phyloP scores from a whole-genome alignment of 1,140 invertebrate genomes.

The Phymorhynchus buccinoides region DNA sequence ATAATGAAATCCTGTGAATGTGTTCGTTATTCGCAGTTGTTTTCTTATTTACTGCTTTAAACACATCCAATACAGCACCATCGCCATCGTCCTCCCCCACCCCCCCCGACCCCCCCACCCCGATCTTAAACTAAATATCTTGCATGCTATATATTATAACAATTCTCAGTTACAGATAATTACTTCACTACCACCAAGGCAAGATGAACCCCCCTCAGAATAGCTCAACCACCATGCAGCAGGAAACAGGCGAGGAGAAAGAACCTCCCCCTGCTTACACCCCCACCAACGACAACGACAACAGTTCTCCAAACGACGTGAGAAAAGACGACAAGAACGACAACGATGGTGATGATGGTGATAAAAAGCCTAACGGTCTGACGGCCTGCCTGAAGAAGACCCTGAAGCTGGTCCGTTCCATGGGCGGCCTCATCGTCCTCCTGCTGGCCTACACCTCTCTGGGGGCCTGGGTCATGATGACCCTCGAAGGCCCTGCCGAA shows the following conservation, averaged over 20 bases:
- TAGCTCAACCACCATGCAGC: not conserved
- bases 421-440: constrained; percentile 28
- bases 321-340: not conserved
- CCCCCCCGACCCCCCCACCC: too few species aligned
- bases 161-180: not conserved
- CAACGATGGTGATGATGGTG: not conserved
- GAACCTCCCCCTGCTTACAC: not conserved
- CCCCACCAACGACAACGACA: not conserved
- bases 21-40: too few species aligned
- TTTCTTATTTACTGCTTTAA: too few species aligned
- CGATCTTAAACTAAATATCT: too few species aligned
- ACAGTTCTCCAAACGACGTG: not conserved
- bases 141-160: not conserved
- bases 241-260: not conserved
- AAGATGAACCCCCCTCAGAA: not conserved
- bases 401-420: not conserved
- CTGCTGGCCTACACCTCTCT: constrained; percentile 30
- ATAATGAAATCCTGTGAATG: too few species aligned
- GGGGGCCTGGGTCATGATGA: constrained; percentile 31
- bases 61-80: too few species aligned
- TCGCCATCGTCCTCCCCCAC: too few species aligned
- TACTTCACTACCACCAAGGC: not conserved
- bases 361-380: not conserved
- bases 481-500: constrained; percentile 9
- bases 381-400: not conserved